phyloP scores from a whole-genome alignment of 2,888 invertebrate species.

The Brachypterus glaber region DNA sequence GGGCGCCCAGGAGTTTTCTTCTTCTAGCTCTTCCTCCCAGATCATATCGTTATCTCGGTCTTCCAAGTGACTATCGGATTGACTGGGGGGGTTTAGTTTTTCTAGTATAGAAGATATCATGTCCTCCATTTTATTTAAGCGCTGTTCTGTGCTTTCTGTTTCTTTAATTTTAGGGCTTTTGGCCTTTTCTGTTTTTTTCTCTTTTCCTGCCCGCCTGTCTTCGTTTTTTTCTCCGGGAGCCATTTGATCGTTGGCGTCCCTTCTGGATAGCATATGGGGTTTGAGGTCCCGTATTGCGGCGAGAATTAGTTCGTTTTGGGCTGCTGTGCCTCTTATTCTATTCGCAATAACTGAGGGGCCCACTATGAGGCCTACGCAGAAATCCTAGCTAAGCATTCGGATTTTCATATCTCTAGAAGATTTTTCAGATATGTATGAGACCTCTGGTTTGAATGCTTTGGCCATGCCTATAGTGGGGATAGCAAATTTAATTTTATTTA shows the following conservation, averaged over 20 bases:
- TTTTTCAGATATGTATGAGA: conserved; percentile 19
- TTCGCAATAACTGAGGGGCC: conserved; percentile 15
- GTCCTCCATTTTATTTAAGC: too few relatives aligned
- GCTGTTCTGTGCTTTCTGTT: too few relatives aligned
- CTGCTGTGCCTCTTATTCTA: conserved; percentile 16
- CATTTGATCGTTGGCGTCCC: conserved; percentile 2
- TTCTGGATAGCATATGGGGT: background rate
- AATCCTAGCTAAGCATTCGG: conserved; percentile 19
- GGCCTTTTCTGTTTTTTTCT: too few relatives aligned
- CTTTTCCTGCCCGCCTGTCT: too few relatives aligned
- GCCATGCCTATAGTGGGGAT: too few relatives aligned
- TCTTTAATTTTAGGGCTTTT: too few relatives aligned
- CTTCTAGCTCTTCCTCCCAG: conserved; percentile 1
- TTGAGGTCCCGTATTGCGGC: background rate
- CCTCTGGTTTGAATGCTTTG: too few relatives aligned
- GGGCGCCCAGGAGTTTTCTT: background rate
- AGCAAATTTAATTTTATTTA: too few relatives aligned
- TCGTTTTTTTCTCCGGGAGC: too few relatives aligned
- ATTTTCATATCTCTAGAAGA: conserved; percentile 19
- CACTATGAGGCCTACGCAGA: conserved; percentile 19
- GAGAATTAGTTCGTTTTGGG: conserved; percentile 12
- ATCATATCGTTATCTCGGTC: background rate
- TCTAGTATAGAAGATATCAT: background rate
- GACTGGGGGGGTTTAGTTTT: background rate
- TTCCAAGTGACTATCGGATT: background rate